A percentile compares a stretch with the other conserved stretches of the same genome.
phyloP scores from a whole-genome alignment of 2,888 invertebrate species.

The Drosophila melanosoma region DNA sequence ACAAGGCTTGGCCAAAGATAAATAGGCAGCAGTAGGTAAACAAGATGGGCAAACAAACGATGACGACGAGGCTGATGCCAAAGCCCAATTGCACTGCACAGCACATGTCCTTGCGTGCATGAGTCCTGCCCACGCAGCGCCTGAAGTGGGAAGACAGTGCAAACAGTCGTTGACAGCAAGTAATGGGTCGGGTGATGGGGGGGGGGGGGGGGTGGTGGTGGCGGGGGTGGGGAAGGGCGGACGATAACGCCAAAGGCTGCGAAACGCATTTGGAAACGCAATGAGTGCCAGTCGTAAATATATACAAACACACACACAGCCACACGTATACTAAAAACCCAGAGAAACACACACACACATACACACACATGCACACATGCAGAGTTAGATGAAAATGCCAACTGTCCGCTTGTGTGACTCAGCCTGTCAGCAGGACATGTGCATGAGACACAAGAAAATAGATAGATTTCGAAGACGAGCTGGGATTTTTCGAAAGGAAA shows the following conservation, averaged over 20 bases:
- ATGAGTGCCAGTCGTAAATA: conserved; percentile 45
- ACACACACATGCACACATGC: conserved; percentile 16
- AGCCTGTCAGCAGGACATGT: conserved; percentile 77
- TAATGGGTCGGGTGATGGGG: background rate
- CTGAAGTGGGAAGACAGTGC: conserved; percentile 37
- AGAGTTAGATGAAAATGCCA: conserved; percentile 70
- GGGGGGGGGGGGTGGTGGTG: too few relatives aligned
- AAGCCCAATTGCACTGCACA: conserved; percentile 36
- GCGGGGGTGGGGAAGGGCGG: too few relatives aligned
- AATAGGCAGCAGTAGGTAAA: conserved; percentile 80
- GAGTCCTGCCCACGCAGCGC: conserved; percentile 4
- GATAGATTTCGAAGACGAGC: conserved; percentile 67
- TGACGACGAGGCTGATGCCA: conserved; percentile 28
- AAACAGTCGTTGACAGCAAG: conserved; percentile 29
- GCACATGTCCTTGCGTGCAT: conserved; percentile 4
- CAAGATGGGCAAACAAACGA: conserved; percentile 67
- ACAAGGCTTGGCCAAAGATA: conserved; percentile 65
- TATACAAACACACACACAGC: conserved; percentile 1
- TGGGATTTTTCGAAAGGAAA: conserved; percentile 47
- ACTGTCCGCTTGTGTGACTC: conserved; percentile 75
- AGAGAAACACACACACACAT: conserved; percentile 7
- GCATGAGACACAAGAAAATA: conserved; percentile 67
- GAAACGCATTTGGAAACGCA: conserved; percentile 75
- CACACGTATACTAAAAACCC: background rate
- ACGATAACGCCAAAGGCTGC: conserved; percentile 57